Evolutionary conservation across 1,140 invertebrate species (phyloP).

Genomic region (Globodera rostochiensis): DNA sequence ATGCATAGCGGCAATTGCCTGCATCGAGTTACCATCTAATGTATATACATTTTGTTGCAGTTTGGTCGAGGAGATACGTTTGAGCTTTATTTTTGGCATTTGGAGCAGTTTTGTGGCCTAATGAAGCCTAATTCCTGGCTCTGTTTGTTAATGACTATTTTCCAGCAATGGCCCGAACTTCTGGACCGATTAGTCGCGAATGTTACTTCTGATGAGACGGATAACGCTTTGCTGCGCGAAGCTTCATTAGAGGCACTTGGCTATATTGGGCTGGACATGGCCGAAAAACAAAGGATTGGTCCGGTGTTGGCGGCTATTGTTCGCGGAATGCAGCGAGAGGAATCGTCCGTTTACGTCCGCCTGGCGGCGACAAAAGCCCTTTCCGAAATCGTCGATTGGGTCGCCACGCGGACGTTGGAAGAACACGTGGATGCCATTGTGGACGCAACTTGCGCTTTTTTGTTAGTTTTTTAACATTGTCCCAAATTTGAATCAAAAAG

Average conservation of each 20-base stretch:
- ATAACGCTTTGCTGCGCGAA: slow-evolving; percentile 80
- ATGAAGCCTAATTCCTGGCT: background rate
- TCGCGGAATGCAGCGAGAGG: slow-evolving; percentile 87
- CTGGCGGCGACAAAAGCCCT: slow-evolving; percentile 70
- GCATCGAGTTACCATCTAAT: slow-evolving; percentile 83
- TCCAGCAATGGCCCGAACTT: slow-evolving; percentile 75
- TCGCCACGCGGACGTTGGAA: slow-evolving; percentile 36
- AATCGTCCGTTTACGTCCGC: slow-evolving; percentile 71
- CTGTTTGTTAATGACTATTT: background rate
- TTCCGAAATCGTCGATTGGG: slow-evolving; percentile 54
- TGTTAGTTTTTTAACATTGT: slow-evolving; percentile 33
- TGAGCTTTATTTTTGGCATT: slow-evolving; percentile 10
- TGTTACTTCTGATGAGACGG: slow-evolving; percentile 71
- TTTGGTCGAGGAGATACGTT: background rate
- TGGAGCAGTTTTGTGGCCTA: background rate
- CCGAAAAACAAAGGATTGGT: slow-evolving; percentile 84
- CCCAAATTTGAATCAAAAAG: background rate
- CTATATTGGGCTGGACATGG: slow-evolving; percentile 79
- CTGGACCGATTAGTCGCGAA: slow-evolving; percentile 84
- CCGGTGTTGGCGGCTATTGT: slow-evolving; percentile 97
- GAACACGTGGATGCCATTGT: slow-evolving; percentile 44
- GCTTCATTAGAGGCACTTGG: slow-evolving; percentile 94
- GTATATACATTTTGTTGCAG: slow-evolving; percentile 26
- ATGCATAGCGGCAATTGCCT: slow-evolving; percentile 96
- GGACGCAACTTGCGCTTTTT: slow-evolving; percentile 51